phyloP scores from a whole-genome alignment of 2,113 vertebrate species.

The Haemorhous mexicanus region DNA sequence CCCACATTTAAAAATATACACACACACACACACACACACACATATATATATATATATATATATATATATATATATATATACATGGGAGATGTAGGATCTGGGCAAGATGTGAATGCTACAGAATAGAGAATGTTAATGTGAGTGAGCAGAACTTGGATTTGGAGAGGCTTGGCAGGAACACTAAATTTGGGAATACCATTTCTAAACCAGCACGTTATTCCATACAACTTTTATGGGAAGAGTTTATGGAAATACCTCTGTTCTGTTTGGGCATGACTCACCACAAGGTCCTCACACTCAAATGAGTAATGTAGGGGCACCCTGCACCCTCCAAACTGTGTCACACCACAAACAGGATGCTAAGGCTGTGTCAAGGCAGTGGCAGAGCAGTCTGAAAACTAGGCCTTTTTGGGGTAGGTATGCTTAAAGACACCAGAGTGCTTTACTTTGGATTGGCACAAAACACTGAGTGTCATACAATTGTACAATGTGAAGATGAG shows the following conservation, averaged over 20 bases:
- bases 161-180: neutral
- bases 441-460: neutral
- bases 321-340: accelerated
- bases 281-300: neutral
- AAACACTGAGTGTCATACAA: neutral
- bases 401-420: neutral
- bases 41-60: too few relatives aligned
- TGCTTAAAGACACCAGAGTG: neutral
- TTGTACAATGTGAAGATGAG: neutral
- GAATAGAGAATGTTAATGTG: neutral
- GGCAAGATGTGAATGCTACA: neutral
- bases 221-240: neutral
- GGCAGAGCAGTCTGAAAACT: neutral
- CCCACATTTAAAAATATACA: neutral
- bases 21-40: too few relatives aligned
- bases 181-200: neutral
- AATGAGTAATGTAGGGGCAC: neutral
- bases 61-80: too few relatives aligned
- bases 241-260: neutral
- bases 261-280: neutral
- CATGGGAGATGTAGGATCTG: neutral
- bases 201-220: neutral
- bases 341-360: neutral
- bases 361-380: neutral
- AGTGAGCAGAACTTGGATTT: neutral